phyloP scores from a whole-genome alignment of 2,797 vertebrate species.

The Alauda arvensis region DNA sequence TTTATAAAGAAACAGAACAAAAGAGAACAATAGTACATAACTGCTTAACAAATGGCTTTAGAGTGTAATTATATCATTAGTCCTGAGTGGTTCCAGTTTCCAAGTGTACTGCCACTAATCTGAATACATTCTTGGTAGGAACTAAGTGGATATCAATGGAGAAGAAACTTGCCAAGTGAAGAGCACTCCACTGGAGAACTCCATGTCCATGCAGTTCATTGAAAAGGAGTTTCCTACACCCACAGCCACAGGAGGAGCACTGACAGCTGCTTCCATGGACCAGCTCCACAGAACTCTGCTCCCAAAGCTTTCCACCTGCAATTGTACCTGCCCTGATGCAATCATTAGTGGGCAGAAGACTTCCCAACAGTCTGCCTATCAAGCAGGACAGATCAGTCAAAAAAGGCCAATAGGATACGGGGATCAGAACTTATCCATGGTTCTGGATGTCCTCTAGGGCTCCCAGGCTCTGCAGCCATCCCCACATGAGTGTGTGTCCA shows the following conservation, averaged over 20 bases:
- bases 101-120: constrained; percentile 4
- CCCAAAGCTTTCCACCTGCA: neutral
- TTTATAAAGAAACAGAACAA: neutral
- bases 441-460: neutral
- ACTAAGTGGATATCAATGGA: neutral
- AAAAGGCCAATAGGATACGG: neutral
- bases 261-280: neutral
- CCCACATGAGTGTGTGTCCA: accelerated
- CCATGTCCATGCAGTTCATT: neutral
- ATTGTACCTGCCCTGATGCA: neutral
- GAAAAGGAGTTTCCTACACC: neutral
- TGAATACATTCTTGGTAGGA: neutral
- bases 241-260: neutral
- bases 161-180: neutral
- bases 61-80: constrained; percentile 55
- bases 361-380: neutral
- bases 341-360: neutral
- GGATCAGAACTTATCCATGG: neutral
- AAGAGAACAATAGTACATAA: constrained; percentile 43
- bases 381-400: neutral
- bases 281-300: neutral
- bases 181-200: neutral
- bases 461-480: neutral
- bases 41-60: constrained; percentile 46
- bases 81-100: constrained; percentile 43